phyloP scores from a whole-genome alignment of 1,140 invertebrate species.

The Megalonaias nervosa region DNA sequence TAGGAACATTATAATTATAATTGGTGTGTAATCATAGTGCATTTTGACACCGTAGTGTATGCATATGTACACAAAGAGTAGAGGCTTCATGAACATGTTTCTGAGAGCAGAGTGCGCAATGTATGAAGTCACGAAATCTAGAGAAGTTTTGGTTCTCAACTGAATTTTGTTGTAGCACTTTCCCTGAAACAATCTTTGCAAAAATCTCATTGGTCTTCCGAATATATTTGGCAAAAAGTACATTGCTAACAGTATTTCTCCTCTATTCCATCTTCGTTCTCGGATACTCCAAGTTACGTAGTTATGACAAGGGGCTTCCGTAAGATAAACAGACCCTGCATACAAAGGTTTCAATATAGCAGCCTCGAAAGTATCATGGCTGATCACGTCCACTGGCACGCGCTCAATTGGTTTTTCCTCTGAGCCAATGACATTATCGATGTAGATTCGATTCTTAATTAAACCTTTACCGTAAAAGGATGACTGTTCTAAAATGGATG shows the following conservation, averaged over 20 bases:
- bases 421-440: conserved; percentile 61
- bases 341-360: conserved; percentile 61
- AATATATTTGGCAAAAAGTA: conserved; percentile 1
- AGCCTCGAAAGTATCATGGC: conserved; percentile 67
- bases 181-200: conserved; percentile 3
- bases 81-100: conserved; percentile 39
- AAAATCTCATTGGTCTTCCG: background rate
- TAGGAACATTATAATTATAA: conserved; percentile 24
- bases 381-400: conserved; percentile 65
- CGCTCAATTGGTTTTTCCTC: conserved; percentile 57
- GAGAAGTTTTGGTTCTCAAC: background rate
- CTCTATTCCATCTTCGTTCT: conserved; percentile 38
- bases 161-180: background rate
- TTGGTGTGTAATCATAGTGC: conserved; percentile 16
- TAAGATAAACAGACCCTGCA: conserved; percentile 40
- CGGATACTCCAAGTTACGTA: conserved; percentile 9
- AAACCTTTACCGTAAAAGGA: conserved; percentile 64
- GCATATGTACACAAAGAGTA: conserved; percentile 18
- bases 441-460: conserved; percentile 63
- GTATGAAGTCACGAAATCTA: conserved; percentile 23
- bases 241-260: conserved; percentile 58
- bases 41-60: conserved; percentile 23
- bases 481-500: conserved; percentile 55
- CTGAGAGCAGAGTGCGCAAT: conserved; percentile 29
- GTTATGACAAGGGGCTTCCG: conserved; percentile 2